Base-by-base conservation (phyloP, 2,888 invertebrate genomes). In the Sarcophaga variegata region DNA sequence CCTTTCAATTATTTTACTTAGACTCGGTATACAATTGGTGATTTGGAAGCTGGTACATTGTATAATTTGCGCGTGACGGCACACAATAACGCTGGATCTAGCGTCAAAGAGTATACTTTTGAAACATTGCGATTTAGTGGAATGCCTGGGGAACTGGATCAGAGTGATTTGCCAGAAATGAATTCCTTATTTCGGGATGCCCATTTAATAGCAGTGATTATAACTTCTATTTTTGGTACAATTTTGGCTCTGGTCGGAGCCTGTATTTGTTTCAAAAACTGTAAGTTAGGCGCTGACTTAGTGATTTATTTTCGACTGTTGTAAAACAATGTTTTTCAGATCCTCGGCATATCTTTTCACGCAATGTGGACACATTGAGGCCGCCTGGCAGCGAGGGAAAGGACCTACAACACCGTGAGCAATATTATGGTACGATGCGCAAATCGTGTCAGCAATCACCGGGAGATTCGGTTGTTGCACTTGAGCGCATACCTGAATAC, bases 81-180 rank as follows among this genome's bases (percentile, higher is more conserved):
- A 1, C 94, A 95, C 90, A 96, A 95, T 90, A 95, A 95, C 90
- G 95, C 96, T 5, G 96, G 96, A 0, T 94, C 95, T 12, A 95
- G 95, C 3, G 94, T 95, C 71, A 94, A 94, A 67, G 94, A 95
- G 88, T 95, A 95, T 88, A 93, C 94, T 83, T 95, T 96, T 91
- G 94, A 94, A 81, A 96, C 96, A 2, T 92, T 95, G 74, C 94
- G 94, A 47, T 93, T 94, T 79, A 93, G 94, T 88, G 94, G 95
- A 90, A 92, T 93, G 70, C 90, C 92, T 47, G 86, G 87, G 17
- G 90, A 90, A 4, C 77, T 91, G 72, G 90, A 91, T 69, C 89
- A 90, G 11, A 89, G 88, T 49, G 91, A 91, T 37, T 54, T 90
- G 17, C 90, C 91, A 2, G 90, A 90, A 63, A 90, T 90, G 1